Base-by-base conservation (phyloP, 2,113 vertebrate genomes). In the Phrynocephalus versicolor region DNA sequence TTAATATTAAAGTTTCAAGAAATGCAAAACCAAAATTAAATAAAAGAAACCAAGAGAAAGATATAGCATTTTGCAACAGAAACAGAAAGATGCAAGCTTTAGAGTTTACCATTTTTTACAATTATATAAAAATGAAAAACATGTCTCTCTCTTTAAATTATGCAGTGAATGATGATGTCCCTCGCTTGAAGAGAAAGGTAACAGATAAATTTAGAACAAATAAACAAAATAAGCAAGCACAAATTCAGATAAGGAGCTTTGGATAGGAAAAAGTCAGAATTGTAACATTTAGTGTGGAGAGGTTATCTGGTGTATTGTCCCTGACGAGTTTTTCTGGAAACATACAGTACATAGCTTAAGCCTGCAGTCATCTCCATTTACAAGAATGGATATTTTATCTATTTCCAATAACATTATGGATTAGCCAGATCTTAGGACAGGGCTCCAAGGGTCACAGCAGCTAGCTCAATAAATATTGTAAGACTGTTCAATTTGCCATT, bases 401-500 rank as follows among this genome's bases (percentile, higher is more conserved):
- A 16, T 67, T 85, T 83, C 57, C 84, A 85, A 57, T 18, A 6
- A 39, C 18, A 0, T 1, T 21, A n/a, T 79, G 81, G 83, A 89
- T 27, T 1, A 90, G 12, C 12, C 3, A 1, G 60, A 62, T 81
- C 78, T 76, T 78, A 58, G 75, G 55, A 27, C 77, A 89, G 87
- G n/a, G 60, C 79, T 87, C 39, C 65, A 30, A 60, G 45, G 84
- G 88, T 88, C 87, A 71, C 60, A 76, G 21, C 81, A 81, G 62
- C 16, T 19, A 51, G 75, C 18, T 16, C 72, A 85, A 85, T 90
- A 83, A 91, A 89, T 89, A 78, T 51, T 91, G 58, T 12, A 82
- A 77, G 75, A 41, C 35, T 84, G 39, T 87, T 87, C 88, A 77
- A 45, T 1, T 86, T 23, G 89, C 85, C 57, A 71, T 14, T 23